phyloP scores from a whole-genome alignment of 2,797 vertebrate species.

The Intellagama lesueurii region DNA sequence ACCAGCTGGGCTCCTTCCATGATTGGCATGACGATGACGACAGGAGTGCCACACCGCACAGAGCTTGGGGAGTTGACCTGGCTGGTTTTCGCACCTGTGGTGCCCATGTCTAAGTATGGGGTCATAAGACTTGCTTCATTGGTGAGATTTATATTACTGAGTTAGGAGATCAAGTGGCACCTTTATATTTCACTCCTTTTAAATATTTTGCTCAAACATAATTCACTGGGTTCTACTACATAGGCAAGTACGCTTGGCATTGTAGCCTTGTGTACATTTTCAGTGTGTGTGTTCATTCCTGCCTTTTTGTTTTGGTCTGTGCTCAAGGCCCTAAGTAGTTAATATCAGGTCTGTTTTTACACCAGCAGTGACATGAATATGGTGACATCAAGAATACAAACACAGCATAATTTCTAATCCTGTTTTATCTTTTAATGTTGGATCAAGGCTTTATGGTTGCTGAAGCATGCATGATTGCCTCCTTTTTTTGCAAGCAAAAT shows the following conservation, averaged over 20 bases:
- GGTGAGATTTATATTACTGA: background rate
- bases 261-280: background rate
- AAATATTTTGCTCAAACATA: background rate
- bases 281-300: background rate
- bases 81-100: too few species aligned
- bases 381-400: background rate
- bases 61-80: too few species aligned
- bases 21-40: too few species aligned
- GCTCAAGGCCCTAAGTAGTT: background rate
- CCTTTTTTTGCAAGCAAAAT: background rate
- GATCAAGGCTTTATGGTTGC: background rate
- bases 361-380: background rate
- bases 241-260: background rate
- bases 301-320: background rate
- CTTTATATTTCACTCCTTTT: background rate
- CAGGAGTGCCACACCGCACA: too few species aligned
- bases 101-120: too few species aligned
- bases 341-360: background rate
- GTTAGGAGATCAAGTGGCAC: background rate
- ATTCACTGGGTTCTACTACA: background rate
- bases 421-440: background rate
- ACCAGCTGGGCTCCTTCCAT: too few species aligned
- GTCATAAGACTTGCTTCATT: background rate
- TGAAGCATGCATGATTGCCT: background rate
- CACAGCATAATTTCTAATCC: background rate